A percentile compares a stretch with the other conserved stretches of the same genome.
phyloP scores from a whole-genome alignment of 2,113 vertebrate species.

The Macquaria ambigua region DNA sequence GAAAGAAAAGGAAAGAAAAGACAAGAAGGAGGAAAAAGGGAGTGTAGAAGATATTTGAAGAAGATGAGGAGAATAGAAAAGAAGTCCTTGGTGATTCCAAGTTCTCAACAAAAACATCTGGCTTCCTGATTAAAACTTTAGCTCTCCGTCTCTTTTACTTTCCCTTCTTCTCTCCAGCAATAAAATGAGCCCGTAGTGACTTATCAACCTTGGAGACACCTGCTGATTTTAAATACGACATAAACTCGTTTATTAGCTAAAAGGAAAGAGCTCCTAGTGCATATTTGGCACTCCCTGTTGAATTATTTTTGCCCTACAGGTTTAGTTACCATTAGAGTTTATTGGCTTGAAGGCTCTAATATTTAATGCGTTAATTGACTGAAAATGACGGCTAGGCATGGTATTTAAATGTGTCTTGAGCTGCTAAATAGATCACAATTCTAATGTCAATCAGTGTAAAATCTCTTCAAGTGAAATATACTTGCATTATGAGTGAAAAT shows the following conservation, averaged over 20 bases:
- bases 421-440: constrained; percentile 3
- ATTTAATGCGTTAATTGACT: constrained; percentile 23
- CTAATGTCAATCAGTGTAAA: not conserved
- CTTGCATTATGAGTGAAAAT: not conserved
- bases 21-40: not conserved
- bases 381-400: constrained; percentile 21
- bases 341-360: constrained; percentile 27
- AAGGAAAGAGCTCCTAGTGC: constrained; percentile 23
- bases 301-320: constrained; percentile 35
- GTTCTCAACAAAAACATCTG: constrained; percentile 52
- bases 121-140: constrained; percentile 60
- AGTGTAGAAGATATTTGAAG: not conserved
- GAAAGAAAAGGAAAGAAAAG: constrained; percentile 12
- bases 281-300: constrained; percentile 6
- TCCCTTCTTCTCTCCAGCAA: constrained; percentile 34
- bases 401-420: constrained; percentile 4
- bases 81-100: constrained; percentile 35
- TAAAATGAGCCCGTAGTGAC: constrained; percentile 59
- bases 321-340: constrained; percentile 35
- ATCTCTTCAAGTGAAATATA: not conserved
- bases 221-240: constrained; percentile 58
- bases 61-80: constrained; percentile 27
- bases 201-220: constrained; percentile 62
- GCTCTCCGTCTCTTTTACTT: constrained; percentile 16
- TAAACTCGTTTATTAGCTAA: constrained; percentile 61